Evolutionary conservation across 2,113 vertebrate species (phyloP).

Genomic region (Procavia capensis): DNA sequence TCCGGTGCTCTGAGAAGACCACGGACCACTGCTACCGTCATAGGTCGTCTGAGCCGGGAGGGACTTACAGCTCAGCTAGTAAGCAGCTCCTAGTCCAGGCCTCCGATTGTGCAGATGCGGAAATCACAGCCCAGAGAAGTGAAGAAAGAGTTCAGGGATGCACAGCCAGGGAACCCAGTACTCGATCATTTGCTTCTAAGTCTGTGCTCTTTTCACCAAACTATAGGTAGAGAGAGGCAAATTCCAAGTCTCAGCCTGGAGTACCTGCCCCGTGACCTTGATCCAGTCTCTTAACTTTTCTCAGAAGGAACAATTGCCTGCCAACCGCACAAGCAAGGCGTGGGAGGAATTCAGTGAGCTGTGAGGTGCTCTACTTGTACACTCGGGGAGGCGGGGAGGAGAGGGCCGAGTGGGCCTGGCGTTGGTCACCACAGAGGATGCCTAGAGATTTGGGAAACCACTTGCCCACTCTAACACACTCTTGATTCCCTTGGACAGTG

Average conservation of each 20-base stretch:
- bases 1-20: neutral
- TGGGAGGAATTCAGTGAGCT: neutral
- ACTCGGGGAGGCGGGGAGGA: neutral
- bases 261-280: neutral
- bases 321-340: neutral
- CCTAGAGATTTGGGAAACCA: neutral
- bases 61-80: neutral
- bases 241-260: neutral
- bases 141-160: neutral
- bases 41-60: neutral
- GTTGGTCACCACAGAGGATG: neutral
- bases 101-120: neutral
- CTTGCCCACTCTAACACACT: neutral
- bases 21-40: neutral
- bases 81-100: neutral
- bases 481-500: neutral
- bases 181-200: neutral
- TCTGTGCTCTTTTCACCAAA: neutral
- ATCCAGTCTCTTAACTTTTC: neutral
- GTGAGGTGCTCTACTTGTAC: too few species aligned
- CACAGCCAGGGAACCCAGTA: neutral
- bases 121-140: neutral
- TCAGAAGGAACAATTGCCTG: neutral
- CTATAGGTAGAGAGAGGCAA: neutral
- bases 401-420: neutral